These are phyloP conservation scores for Ailuropoda melanoleuca DNA, from an alignment of 2,113 vertebrate genomes.

Conservation along the genomic window DNA sequence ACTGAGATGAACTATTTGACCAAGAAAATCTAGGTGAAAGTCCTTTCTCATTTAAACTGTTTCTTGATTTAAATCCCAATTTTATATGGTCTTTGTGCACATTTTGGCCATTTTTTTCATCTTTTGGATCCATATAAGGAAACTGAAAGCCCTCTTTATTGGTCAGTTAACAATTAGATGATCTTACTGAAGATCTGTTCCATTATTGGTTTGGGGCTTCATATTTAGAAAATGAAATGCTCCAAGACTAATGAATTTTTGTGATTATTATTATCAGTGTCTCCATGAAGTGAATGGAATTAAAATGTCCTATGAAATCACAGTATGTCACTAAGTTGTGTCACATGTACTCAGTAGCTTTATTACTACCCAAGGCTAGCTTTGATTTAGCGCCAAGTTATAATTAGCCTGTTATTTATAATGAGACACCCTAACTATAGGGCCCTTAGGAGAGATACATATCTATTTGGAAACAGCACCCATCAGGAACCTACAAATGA, in stretches of 20 bases:
- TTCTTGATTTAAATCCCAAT: not conserved
- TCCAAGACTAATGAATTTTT: not conserved
- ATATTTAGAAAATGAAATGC: not conserved
- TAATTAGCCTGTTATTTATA: not conserved
- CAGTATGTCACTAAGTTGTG: not conserved
- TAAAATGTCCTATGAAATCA: constrained; percentile 15
- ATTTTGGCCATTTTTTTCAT: constrained; percentile 13
- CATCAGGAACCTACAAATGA: not conserved
- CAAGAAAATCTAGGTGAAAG: constrained; percentile 29
- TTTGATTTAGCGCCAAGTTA: constrained; percentile 42
- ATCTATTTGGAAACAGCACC: not conserved
- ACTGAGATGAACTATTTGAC: constrained; percentile 23
- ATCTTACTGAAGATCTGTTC: not conserved
- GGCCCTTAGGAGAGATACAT: not conserved
- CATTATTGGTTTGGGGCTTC: constrained; percentile 19
- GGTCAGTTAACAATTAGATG: constrained; percentile 24
- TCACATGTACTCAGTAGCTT: constrained; percentile 7
- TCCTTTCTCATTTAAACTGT: not conserved
- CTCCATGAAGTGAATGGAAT: not conserved
- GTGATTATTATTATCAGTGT: not conserved
- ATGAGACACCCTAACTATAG: not conserved
- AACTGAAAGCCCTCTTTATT: constrained; percentile 53
- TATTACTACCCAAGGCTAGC: not conserved
- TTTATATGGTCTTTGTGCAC: constrained; percentile 16
- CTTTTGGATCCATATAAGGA: not conserved